Evolutionary conservation across 2,888 invertebrate species (phyloP), one percentile per base, ranked within the genome.

Genomic region (Chelonus formosanus): DNA sequence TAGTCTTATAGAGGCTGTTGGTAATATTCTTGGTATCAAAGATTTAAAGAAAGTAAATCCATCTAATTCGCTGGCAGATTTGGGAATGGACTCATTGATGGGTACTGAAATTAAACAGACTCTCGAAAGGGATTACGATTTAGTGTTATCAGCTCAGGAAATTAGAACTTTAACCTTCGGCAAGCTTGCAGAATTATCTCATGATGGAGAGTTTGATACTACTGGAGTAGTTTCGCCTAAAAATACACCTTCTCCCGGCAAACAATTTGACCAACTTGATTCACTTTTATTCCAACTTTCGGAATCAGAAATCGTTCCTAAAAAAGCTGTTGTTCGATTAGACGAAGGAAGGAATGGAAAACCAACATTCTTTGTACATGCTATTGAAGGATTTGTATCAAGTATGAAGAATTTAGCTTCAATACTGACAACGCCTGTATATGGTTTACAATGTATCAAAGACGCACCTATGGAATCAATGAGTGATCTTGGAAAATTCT

Each of bases 1-100:
- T 3, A 89, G 89, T 80, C 86, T 97, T 6, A 87, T 92, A 52
- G 90, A 92, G 73, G 91, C 94, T 54, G 90, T 97, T 6, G 94
- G 92, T 57, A 95, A 96, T 82, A 96, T 97, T 77, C 86, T 97
- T 61, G 94, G 93, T 68, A 90, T 98, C 78, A 95, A 96, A 84
- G 96, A 98, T 78, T 86, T 91, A 0, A 90, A 89, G 74, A 91
- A 92, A 69, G 88, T 97, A 40, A 90, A 94, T 69, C 88, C 90
- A 50, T 88, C 89, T 36, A 89, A 93, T 3, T 92, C 92, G 50
- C 86, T 99, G 55, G 95, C 96, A 36, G 98, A 99, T 84, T 89
- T 99, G 48, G 98, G 98, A 69, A 95, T 99, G 91, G 98, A 99
- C 84, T 98, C 98, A 2, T 86, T 99, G 73, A 98, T 98, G 98